A percentile compares a stretch with the other conserved stretches of the same genome.
Evolutionary conservation across 2,888 invertebrate species (phyloP).

Genomic region (Seira musarum): DNA sequence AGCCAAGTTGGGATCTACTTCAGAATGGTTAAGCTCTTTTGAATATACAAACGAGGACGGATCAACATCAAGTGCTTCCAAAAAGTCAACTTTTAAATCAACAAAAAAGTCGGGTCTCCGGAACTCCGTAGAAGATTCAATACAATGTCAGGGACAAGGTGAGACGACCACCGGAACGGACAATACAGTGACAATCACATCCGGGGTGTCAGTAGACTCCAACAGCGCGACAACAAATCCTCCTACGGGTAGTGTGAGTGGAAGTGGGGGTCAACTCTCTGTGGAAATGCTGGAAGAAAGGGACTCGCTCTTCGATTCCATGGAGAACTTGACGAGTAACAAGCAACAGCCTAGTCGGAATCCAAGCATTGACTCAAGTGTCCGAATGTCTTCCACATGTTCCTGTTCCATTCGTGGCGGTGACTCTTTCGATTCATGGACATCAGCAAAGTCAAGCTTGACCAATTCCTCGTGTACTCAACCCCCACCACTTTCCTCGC

Average conservation of each 20-base stretch:
- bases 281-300: slow-evolving; percentile 68
- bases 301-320: slow-evolving; percentile 68
- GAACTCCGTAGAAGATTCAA: slow-evolving; percentile 31
- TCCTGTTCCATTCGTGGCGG: slow-evolving; percentile 69
- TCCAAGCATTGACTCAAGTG: slow-evolving; percentile 69
- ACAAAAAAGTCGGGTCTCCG: slow-evolving; percentile 54
- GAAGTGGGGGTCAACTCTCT: slow-evolving; percentile 34
- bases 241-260: slow-evolving; percentile 2
- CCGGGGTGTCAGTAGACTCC: neutral
- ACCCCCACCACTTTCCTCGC: slow-evolving; percentile 30
- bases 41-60: slow-evolving; percentile 72
- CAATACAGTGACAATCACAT: neutral
- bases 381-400: slow-evolving; percentile 69
- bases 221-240: slow-evolving; percentile 9
- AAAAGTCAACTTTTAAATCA: neutral
- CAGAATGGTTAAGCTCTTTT: slow-evolving; percentile 72
- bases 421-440: slow-evolving; percentile 69
- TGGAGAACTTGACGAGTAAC: slow-evolving; percentile 64
- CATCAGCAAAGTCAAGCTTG: slow-evolving; percentile 68
- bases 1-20: slow-evolving; percentile 70
- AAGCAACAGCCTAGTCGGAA: slow-evolving; percentile 63
- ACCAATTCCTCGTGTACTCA: slow-evolving; percentile 68
- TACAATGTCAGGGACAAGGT: slow-evolving; percentile 48
- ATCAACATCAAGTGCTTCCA: neutral
- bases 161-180: slow-evolving; percentile 21